phyloP scores from a whole-genome alignment of 92 coral and sea anemone genomes.

The Meandrina meandrites region DNA sequence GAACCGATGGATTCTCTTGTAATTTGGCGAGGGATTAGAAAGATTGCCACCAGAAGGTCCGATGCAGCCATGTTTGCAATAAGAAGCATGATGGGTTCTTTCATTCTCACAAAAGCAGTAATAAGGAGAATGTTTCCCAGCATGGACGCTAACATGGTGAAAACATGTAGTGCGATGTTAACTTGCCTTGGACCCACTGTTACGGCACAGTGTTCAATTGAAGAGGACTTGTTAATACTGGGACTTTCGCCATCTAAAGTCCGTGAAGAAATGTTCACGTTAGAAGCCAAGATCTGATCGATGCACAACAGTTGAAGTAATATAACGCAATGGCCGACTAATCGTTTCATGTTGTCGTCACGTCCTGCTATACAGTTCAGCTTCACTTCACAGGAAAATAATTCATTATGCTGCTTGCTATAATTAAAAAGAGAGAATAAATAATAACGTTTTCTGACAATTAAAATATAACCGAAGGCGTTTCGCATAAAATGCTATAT shows the following conservation, averaged over 20 bases:
- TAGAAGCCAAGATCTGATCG: not conserved
- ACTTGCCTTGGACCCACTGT: not conserved
- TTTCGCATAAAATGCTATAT: no score
- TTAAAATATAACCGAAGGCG: no score
- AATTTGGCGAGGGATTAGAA: conserved; percentile 15
- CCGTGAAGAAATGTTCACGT: not conserved
- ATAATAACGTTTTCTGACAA: no score
- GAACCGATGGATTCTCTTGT: not conserved
- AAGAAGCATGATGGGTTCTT: conserved; percentile 2
- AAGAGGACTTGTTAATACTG: not conserved
- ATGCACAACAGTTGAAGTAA: not conserved
- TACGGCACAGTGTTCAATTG: not conserved
- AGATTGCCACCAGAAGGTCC: conserved; percentile 14
- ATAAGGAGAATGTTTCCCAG: conserved; percentile 25
- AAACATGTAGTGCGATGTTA: not conserved
- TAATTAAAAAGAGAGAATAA: not conserved
- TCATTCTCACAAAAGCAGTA: conserved; percentile 27
- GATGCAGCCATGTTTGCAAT: conserved; percentile 42
- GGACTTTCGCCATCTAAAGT: not conserved
- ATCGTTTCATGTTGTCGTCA: not conserved
- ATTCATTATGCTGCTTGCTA: not conserved
- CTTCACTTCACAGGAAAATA: not conserved
- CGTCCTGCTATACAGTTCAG: not conserved
- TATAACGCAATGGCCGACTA: not conserved
- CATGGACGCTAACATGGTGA: not conserved